Conservation (phyloP, 2,888 invertebrate genomes). For the Meiosimyza platycephala region DNA sequence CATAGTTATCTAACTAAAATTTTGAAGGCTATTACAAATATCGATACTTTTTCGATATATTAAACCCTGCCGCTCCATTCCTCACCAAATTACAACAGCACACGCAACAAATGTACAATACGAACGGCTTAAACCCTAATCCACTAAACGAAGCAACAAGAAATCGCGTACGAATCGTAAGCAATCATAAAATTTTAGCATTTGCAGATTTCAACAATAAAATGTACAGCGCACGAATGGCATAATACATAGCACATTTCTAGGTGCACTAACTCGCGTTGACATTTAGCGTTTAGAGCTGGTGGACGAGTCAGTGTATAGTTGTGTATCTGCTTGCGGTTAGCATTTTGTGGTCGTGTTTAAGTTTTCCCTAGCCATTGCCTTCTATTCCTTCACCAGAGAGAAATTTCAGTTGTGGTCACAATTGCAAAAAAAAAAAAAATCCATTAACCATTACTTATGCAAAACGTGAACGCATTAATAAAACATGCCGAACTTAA, state of each 20-base stretch:
- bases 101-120: no score
- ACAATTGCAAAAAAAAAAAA: slow-evolving; percentile 1
- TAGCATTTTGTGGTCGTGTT: slow-evolving; percentile 7
- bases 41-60: no score
- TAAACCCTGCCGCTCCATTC: no score
- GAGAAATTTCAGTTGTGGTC: not conserved
- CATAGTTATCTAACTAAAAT: no score
- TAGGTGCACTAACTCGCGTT: slow-evolving; percentile 4
- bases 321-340: not conserved
- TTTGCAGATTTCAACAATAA: slow-evolving; percentile 5
- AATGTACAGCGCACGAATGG: not conserved
- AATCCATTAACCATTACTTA: slow-evolving; percentile 49
- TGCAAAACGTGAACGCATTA: slow-evolving; percentile 60
- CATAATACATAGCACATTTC: slow-evolving; percentile 13
- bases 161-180: not conserved
- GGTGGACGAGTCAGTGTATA: not conserved
- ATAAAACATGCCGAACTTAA: slow-evolving; percentile 56
- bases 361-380: slow-evolving; percentile 6
- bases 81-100: no score
- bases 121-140: no score
- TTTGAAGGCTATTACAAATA: no score
- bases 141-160: not conserved
- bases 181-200: slow-evolving; percentile 14
- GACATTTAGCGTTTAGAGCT: not conserved
- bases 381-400: not conserved